These are phyloP conservation scores for Scelioninae gen. 1 DNA, from an alignment of 2,888 invertebrate species.

Conservation along the genomic window DNA sequence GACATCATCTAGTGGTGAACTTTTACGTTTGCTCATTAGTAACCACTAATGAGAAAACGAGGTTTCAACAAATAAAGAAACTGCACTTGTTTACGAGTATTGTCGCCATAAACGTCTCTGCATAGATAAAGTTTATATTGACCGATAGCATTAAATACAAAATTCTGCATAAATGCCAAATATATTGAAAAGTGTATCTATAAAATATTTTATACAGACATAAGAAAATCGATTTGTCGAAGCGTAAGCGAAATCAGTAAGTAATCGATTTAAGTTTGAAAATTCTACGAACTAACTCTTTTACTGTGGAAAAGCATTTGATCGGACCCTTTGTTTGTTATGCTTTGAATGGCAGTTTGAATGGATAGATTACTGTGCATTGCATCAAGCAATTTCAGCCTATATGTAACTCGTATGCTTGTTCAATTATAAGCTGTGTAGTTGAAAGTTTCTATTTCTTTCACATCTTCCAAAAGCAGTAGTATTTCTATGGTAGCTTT, in stretches of 20 bases:
- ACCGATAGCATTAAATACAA: constrained; percentile 37
- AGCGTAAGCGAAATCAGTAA: constrained; percentile 53
- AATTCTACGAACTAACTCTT: constrained; percentile 73
- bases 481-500: constrained; percentile 21
- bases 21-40: no score
- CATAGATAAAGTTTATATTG: constrained; percentile 37
- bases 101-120: constrained; percentile 32
- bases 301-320: constrained; percentile 74
- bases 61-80: constrained; percentile 37
- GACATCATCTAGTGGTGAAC: no score
- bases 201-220: constrained; percentile 43
- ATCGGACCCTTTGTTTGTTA: constrained; percentile 78
- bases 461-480: constrained; percentile 35
- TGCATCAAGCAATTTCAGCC: constrained; percentile 58
- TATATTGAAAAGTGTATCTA: constrained; percentile 31
- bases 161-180: constrained; percentile 37
- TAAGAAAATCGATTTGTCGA: constrained; percentile 57
- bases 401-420: constrained; percentile 56
- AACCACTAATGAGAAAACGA: no score
- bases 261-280: constrained; percentile 67
- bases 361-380: constrained; percentile 75
- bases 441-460: constrained; percentile 69
- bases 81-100: constrained; percentile 39
- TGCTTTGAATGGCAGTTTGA: constrained; percentile 74
- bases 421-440: constrained; percentile 73